Evolutionary conservation across 2,113 vertebrate species (phyloP).

Genomic region (Forbesichthys agassizii): DNA sequence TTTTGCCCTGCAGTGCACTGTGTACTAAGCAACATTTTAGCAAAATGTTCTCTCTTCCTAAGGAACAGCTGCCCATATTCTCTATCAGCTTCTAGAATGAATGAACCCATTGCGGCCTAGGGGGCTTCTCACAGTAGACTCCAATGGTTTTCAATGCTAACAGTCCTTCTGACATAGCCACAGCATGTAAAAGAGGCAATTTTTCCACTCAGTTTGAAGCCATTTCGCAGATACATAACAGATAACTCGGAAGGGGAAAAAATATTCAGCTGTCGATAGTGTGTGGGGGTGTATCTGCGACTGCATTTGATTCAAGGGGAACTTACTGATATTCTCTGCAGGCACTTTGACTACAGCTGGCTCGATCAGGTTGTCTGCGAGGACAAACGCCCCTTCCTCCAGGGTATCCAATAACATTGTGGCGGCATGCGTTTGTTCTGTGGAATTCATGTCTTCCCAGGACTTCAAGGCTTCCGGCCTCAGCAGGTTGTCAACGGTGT

Average conservation of each 20-base stretch:
- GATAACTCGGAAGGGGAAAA: conserved; percentile 11
- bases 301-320: conserved; percentile 8
- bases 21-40: conserved; percentile 16
- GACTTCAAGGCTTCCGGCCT: conserved; percentile 94
- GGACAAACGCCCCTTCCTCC: conserved; percentile 96
- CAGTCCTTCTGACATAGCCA: conserved; percentile 8
- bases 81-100: conserved; percentile 13
- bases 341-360: conserved; percentile 96
- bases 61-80: not conserved
- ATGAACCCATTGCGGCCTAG: conserved; percentile 3
- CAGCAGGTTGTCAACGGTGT: conserved; percentile 98
- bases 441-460: conserved; percentile 98
- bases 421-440: conserved; percentile 93
- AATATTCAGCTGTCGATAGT: conserved; percentile 18
- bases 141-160: conserved; percentile 21
- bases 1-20: not conserved
- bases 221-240: conserved; percentile 16
- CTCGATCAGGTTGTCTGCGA: conserved; percentile 97
- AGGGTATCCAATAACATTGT: conserved; percentile 96
- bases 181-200: not conserved
- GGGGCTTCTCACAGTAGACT: not conserved
- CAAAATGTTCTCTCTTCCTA: conserved; percentile 8
- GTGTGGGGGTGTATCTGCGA: conserved; percentile 18
- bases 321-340: conserved; percentile 96
- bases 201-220: conserved; percentile 30